Evolutionary conservation across 2,113 vertebrate species (phyloP).

Genomic region (Eretmochelys imbricata): DNA sequence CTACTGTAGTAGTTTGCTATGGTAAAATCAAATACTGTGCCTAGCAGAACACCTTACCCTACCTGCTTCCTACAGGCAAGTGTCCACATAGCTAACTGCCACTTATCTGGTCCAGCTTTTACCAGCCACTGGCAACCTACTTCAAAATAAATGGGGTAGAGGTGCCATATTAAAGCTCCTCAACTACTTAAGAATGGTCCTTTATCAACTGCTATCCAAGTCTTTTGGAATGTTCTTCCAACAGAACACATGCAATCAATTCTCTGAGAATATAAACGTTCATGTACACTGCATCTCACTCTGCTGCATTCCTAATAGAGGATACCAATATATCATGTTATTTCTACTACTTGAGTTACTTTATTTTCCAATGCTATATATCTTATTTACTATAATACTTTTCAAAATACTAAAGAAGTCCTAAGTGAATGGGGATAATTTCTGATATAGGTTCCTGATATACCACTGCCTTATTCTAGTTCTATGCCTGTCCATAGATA

Average conservation of each 20-base stretch:
- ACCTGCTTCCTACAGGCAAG: background rate
- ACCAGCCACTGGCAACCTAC: background rate
- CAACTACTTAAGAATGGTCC: background rate
- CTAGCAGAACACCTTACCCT: background rate
- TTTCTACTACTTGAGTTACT: background rate
- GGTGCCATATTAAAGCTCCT: background rate
- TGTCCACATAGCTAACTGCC: background rate
- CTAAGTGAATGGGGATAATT: background rate
- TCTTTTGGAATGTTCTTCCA: background rate
- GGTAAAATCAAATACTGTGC: constrained; percentile 3
- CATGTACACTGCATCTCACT: background rate
- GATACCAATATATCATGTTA: background rate
- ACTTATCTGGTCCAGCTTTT: background rate
- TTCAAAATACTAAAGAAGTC: background rate
- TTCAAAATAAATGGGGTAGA: background rate
- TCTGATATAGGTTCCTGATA: background rate
- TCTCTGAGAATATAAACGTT: background rate
- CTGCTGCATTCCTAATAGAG: background rate
- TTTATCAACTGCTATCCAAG: background rate
- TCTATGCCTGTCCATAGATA: background rate
- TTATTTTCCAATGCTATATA: background rate
- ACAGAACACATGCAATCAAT: background rate
- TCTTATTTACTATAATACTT: background rate
- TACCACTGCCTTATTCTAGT: background rate
- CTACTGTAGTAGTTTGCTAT: background rate